These are phyloP conservation scores for Amphiura filiformis DNA, from an alignment of 35 echinoderm and acorn worm genomes.

Conservation along the genomic window DNA sequence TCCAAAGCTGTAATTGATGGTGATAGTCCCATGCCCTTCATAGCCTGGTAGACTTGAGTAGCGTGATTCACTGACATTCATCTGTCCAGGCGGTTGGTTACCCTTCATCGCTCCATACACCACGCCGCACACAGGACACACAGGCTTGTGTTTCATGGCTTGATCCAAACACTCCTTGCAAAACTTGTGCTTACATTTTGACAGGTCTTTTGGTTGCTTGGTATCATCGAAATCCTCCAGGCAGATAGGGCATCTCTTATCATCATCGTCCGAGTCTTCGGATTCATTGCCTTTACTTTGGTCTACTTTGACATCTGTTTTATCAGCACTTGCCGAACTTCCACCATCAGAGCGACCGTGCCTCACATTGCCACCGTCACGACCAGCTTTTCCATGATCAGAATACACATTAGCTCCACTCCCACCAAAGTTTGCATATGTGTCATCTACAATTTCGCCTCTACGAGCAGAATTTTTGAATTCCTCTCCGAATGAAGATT, in stretches of 20 bases:
- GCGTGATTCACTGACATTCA: not conserved
- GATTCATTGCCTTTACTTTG: not conserved
- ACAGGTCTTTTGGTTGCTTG: not conserved
- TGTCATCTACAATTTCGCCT: too few relatives aligned
- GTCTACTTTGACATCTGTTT: not conserved
- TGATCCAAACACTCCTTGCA: conserved; percentile 28
- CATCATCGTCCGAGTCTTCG: not conserved
- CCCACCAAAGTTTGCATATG: too few relatives aligned
- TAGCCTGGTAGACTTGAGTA: conserved; percentile 22
- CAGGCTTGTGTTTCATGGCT: conserved; percentile 11
- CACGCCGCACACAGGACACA: conserved; percentile 38
- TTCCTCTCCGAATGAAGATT: too few relatives aligned
- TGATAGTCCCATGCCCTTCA: conserved; percentile 12
- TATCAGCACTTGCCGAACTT: too few relatives aligned
- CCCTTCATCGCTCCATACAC: conserved; percentile 25
- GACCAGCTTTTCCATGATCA: too few relatives aligned
- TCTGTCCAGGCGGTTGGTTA: conserved; percentile 40
- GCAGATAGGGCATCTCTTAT: conserved; percentile 29
- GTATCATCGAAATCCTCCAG: not conserved
- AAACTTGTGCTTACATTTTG: conserved; percentile 39
- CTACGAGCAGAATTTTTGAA: too few relatives aligned
- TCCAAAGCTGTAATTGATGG: conserved; percentile 31
- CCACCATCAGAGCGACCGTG: too few relatives aligned
- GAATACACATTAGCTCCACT: too few relatives aligned
- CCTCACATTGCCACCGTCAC: too few relatives aligned